Evolutionary conservation across 2,888 invertebrate genomes (phyloP), one percentile per base, ranked within the genome.

Genomic region (Himalopsyche kuldschensis): DNA sequence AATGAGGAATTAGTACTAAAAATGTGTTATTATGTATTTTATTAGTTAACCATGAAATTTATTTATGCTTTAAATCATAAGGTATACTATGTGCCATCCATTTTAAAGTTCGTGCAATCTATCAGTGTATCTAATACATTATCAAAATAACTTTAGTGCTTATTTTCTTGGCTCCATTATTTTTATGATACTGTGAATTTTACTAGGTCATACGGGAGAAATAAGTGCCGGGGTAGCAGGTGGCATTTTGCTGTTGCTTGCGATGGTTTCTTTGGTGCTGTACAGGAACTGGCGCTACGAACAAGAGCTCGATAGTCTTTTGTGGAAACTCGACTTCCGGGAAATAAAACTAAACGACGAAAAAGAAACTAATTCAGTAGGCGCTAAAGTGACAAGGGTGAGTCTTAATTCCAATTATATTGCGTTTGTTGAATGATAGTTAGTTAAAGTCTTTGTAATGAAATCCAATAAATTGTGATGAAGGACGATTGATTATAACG

Each of bases 211-310:
- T 88, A 96, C 96, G 0, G 94, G 95, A 77, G 96, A 97, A 88
- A 97, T 97, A 89, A 93, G 95, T 0, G 94, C 95, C 2, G 97
- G 97, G 1, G 94, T 97, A 0, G 94, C 95, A 0, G 97, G 97
- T 0, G 95, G 96, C 2, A 92, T 96, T 4, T 89, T 95, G 17
- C 90, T 96, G 0, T 90, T 96, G 5, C 89, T 97, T 48, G 91
- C 94, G 0, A 91, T 97, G 3, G 94, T 96, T n/a, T 94, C 94
- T 0, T 90, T 97, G 82, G 94, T 97, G 0, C 91, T 96, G 15
- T 97, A 95, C 90, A 94, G 98, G 84, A 98, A 98, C 89, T 98
- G 97, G 97, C 94, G 95, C 55, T 97, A 98, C 89, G 98, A 98
- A 89, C 97, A 98, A 88, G 98, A 98, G 88, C 92, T 98, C 86